These are phyloP conservation scores for Drosophila pseudoobscura DNA, from an alignment of 1,140 invertebrate species.

Conservation along the genomic window DNA sequence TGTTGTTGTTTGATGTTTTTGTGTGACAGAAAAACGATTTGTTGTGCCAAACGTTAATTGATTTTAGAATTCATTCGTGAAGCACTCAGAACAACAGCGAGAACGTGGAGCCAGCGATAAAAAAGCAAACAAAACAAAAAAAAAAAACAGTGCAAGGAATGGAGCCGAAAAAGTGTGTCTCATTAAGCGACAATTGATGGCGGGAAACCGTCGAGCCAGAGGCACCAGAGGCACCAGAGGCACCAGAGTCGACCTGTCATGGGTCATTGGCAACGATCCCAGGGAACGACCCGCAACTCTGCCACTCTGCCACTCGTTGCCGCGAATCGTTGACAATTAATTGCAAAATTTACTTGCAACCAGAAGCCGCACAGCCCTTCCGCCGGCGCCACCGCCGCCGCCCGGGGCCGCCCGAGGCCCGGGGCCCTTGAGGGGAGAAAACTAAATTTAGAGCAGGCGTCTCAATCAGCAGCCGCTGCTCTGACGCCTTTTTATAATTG, in stretches of 20 bases:
- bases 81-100: slow-evolving; percentile 18
- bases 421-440: slow-evolving; percentile 21
- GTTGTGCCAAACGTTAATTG: slow-evolving; percentile 80
- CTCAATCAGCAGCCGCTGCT: slow-evolving; percentile 69
- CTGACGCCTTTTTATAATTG: slow-evolving; percentile 78
- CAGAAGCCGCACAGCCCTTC: slow-evolving; percentile 12
- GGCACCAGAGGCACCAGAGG: slow-evolving; percentile 6
- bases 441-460: slow-evolving; percentile 76
- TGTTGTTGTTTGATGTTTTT: slow-evolving; percentile 64
- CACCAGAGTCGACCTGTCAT: slow-evolving; percentile 64
- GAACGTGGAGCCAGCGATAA: background rate
- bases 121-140: slow-evolving; percentile 18
- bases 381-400: background rate
- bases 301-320: slow-evolving; percentile 13
- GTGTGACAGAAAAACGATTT: slow-evolving; percentile 79
- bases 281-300: too few species aligned
- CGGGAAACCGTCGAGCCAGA: slow-evolving; percentile 2
- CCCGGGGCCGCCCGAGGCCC: background rate
- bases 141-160: slow-evolving; percentile 1
- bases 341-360: slow-evolving; percentile 34
- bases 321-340: slow-evolving; percentile 42
- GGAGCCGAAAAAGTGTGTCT: slow-evolving; percentile 43
- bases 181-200: slow-evolving; percentile 68
- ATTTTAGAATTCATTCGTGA: slow-evolving; percentile 80
- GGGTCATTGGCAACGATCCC: slow-evolving; percentile 64